Evolutionary conservation across 2,888 invertebrate genomes (phyloP).

Genomic region (Drosophila planitibia): DNA sequence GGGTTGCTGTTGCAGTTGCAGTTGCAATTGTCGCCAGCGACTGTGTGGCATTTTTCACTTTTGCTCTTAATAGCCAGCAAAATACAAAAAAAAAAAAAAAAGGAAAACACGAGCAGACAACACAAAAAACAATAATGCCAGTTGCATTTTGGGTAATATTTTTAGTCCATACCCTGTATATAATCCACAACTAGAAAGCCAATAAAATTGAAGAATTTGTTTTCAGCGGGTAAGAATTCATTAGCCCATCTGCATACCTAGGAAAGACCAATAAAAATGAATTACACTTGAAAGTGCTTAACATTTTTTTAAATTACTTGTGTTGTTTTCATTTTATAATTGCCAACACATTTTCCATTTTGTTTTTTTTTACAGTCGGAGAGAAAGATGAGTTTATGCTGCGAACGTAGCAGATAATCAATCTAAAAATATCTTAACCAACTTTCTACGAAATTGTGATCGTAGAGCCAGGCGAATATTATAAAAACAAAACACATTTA

Average conservation of each 20-base stretch:
- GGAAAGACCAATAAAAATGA: not conserved
- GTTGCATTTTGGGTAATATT: constrained; percentile 29
- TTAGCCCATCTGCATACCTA: not conserved
- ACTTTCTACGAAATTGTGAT: not conserved
- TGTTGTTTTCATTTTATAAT: not conserved
- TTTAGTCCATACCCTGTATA: constrained; percentile 31
- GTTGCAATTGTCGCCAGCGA: constrained; percentile 45
- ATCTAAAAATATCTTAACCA: not conserved
- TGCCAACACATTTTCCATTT: not conserved
- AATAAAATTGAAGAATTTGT: constrained; percentile 1
- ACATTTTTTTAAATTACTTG: not conserved
- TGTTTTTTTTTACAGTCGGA: not conserved
- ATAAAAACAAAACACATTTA: not conserved
- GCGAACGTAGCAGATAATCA: not conserved
- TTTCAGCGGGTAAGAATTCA: not conserved
- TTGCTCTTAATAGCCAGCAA: constrained; percentile 74
- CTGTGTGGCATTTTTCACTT: constrained; percentile 74
- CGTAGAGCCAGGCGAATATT: not conserved
- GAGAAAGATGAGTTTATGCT: not conserved
- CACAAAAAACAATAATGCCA: constrained; percentile 25
- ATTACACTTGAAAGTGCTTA: not conserved
- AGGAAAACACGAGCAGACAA: constrained; percentile 25
- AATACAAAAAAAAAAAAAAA: constrained; percentile 19
- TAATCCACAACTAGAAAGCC: not conserved
- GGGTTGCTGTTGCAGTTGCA: constrained; percentile 19